These are phyloP conservation scores for Cheilosia urbana DNA, from an alignment of 2,888 invertebrate genomes.

Conservation along the genomic window DNA sequence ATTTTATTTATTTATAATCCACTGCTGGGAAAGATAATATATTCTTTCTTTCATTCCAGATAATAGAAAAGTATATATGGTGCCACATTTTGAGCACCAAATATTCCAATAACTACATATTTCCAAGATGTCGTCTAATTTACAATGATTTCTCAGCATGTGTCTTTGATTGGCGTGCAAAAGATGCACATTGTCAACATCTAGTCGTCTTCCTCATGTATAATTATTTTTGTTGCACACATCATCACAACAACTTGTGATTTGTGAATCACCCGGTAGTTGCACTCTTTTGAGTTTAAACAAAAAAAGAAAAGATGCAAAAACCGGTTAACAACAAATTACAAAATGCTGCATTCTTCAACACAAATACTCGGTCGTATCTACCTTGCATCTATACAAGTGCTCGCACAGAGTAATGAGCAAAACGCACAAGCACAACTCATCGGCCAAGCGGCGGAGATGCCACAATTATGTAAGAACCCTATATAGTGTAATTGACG, in stretches of 20 bases:
- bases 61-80: no score
- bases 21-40: no score
- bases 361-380: not conserved
- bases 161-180: no score
- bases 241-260: not conserved
- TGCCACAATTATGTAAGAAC: constrained; percentile 60
- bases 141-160: no score
- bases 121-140: no score
- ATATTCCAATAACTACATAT: no score
- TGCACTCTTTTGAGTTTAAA: not conserved
- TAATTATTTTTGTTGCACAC: not conserved
- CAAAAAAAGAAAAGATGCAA: not conserved
- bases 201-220: no score
- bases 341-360: constrained; percentile 18
- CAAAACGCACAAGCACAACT: constrained; percentile 12
- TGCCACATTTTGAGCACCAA: no score
- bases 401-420: not conserved
- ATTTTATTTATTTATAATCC: no score
- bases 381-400: not conserved
- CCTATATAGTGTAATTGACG: constrained; percentile 56
- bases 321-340: constrained; percentile 23
- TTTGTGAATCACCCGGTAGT: not conserved
- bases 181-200: no score
- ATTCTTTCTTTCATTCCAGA: no score
- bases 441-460: constrained; percentile 16